phyloP scores from a whole-genome alignment of 2,888 invertebrate genomes.

The Ornithoptera alexandrae region DNA sequence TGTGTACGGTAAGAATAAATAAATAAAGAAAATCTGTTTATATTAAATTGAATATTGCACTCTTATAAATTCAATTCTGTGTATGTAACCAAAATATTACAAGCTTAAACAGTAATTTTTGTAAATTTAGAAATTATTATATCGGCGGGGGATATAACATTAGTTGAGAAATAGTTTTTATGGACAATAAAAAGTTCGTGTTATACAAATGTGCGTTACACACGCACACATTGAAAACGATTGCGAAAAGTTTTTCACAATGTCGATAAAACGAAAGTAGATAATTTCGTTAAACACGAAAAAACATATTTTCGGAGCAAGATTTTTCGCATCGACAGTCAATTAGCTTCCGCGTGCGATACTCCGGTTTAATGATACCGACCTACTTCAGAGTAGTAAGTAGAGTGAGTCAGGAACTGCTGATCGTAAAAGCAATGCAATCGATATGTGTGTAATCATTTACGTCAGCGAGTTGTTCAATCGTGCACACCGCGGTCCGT shows the following conservation, averaged over 20 bases:
- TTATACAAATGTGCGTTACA: background rate
- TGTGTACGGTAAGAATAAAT: too few species aligned
- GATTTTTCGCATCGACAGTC: slow-evolving; percentile 13
- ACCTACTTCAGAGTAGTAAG: slow-evolving; percentile 22
- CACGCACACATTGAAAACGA: background rate
- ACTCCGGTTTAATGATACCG: slow-evolving; percentile 23
- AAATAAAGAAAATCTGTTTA: too few species aligned
- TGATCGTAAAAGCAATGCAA: slow-evolving; percentile 56
- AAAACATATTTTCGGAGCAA: background rate
- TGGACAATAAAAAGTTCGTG: background rate
- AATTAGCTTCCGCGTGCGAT: slow-evolving; percentile 22
- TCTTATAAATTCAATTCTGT: too few species aligned
- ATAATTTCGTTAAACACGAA: background rate
- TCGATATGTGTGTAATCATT: slow-evolving; percentile 59
- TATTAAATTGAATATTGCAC: too few species aligned
- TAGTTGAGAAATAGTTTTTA: too few species aligned
- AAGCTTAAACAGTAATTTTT: too few species aligned
- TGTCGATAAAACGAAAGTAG: background rate
- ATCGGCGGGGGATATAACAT: too few species aligned
- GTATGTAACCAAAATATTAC: too few species aligned
- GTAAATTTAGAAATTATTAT: too few species aligned
- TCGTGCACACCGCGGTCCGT: slow-evolving; percentile 52
- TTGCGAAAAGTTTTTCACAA: slow-evolving; percentile 2
- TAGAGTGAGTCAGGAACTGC: slow-evolving; percentile 26
- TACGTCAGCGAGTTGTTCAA: slow-evolving; percentile 66